phyloP scores from a whole-genome alignment of 2,113 vertebrate genomes.

The Ondatra zibethicus region DNA sequence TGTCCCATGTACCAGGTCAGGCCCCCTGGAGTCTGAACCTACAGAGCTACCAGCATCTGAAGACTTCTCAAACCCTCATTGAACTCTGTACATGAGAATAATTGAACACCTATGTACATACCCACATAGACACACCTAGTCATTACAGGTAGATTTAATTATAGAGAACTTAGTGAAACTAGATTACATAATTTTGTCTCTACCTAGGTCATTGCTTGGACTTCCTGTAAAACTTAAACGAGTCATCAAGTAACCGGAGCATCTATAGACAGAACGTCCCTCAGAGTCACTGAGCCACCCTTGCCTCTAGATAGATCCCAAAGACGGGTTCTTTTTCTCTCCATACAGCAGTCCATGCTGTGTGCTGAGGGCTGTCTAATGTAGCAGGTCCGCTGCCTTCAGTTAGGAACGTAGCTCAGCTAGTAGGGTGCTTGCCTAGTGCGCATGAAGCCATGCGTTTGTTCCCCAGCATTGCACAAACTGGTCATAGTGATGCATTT shows the following conservation, averaged over 20 bases:
- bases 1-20: neutral
- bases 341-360: neutral
- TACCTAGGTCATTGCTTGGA: neutral
- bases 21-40: neutral
- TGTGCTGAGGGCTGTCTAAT: fast-evolving
- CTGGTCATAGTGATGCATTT: too few species aligned
- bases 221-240: neutral
- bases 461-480: neutral
- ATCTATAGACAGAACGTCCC: neutral
- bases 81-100: neutral
- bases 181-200: neutral
- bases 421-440: neutral
- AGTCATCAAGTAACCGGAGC: neutral
- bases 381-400: too few species aligned
- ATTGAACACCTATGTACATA: neutral
- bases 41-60: too few species aligned
- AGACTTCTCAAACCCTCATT: neutral
- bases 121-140: neutral
- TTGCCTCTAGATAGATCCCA: neutral
- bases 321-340: neutral
- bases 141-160: neutral
- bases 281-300: neutral
- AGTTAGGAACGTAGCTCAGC: neutral
- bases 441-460: neutral
- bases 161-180: neutral